A percentile compares a stretch with the other conserved stretches of the same genome.
Conservation (phyloP, 35 echinoderm and acorn worm species). For the Apostichopus japonicus region DNA sequence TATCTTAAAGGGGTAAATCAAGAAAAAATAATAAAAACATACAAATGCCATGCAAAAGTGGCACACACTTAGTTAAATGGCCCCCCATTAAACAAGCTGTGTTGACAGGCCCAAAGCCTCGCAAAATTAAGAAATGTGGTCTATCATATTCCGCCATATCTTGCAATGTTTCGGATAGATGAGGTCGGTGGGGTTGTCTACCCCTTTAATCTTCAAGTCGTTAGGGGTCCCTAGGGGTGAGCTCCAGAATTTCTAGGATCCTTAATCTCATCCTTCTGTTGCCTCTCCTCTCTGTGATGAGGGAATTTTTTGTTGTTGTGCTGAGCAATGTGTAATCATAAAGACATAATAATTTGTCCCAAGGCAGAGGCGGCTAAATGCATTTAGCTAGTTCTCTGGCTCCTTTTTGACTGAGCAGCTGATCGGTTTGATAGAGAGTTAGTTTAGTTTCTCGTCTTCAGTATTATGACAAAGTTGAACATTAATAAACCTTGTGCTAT, state of each 20-base stretch:
- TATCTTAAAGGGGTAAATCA: too few species aligned
- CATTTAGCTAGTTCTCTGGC: constrained; percentile 7
- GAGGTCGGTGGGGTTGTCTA: too few species aligned
- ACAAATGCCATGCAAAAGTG: too few species aligned
- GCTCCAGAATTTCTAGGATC: neutral
- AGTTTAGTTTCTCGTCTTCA: neutral
- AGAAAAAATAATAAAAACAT: too few species aligned
- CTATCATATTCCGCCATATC: too few species aligned
- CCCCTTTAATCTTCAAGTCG: neutral
- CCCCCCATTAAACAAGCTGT: too few species aligned
- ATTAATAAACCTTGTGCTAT: neutral
- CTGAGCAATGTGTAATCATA: neutral
- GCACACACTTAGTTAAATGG: too few species aligned
- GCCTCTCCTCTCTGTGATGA: neutral
- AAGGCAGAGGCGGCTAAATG: constrained; percentile 43
- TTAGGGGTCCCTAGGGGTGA: constrained; percentile 8
- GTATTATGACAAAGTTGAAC: neutral
- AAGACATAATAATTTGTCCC: constrained; percentile 35
- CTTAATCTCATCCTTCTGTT: neutral
- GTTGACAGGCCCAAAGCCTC: too few species aligned
- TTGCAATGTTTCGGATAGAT: too few species aligned
- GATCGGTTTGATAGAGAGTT: neutral
- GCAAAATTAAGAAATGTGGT: too few species aligned
- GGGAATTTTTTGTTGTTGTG: neutral
- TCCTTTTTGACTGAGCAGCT: constrained; percentile 18